Evolutionary conservation across 2,797 vertebrate genomes (phyloP).

Genomic region (Meda fulgida): DNA sequence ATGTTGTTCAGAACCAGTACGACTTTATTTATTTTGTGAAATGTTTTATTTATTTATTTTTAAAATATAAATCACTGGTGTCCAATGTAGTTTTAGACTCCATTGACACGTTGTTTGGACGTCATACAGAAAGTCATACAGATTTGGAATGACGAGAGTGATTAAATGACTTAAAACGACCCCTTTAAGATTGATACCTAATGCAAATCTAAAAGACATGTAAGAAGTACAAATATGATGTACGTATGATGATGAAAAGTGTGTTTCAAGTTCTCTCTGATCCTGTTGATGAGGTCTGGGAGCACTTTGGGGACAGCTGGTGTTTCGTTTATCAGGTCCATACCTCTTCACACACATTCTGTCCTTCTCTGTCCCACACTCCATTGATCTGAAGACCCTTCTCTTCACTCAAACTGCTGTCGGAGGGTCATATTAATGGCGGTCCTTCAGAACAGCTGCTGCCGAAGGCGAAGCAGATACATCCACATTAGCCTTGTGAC

Average conservation of each 20-base stretch:
- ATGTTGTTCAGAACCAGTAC: not conserved
- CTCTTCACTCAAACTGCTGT: slow-evolving; percentile 36
- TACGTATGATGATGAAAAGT: not conserved
- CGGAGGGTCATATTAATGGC: slow-evolving; percentile 47
- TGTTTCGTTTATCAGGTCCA: slow-evolving; percentile 46
- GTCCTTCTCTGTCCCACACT: slow-evolving; percentile 41
- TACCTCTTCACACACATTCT: slow-evolving; percentile 39
- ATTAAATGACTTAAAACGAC: not conserved
- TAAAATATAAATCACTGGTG: not conserved
- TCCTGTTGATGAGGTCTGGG: slow-evolving; percentile 8
- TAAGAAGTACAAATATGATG: not conserved
- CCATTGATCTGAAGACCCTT: slow-evolving; percentile 50
- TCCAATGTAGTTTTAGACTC: not conserved
- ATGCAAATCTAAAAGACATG: not conserved
- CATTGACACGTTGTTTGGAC: no score
- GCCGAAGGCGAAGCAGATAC: slow-evolving; percentile 33
- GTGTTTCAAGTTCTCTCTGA: slow-evolving; percentile 9
- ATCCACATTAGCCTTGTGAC: not conserved
- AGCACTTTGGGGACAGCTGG: slow-evolving; percentile 50
- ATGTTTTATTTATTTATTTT: not conserved
- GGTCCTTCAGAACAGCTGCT: slow-evolving; percentile 54
- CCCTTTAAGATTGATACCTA: not conserved
- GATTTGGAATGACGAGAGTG: not conserved
- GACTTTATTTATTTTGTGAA: not conserved
- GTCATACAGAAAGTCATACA: not conserved